Conservation (phyloP, 2,113 vertebrate genomes). For the Raja brachyura region DNA sequence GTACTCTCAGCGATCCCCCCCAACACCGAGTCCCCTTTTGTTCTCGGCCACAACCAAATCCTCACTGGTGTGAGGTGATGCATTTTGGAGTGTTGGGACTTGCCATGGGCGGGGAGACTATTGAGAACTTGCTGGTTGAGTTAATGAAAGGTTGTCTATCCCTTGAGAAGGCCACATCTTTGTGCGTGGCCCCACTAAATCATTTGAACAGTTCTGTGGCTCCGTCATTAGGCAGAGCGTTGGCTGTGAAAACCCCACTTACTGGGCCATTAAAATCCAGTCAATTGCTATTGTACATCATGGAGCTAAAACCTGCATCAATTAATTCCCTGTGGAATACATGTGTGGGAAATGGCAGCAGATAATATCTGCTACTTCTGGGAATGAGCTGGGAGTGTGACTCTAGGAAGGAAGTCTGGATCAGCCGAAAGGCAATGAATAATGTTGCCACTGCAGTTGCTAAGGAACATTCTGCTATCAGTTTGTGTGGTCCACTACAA, state of each 20-base stretch:
- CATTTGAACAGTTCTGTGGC: neutral
- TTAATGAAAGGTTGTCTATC: neutral
- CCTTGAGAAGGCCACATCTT: too few relatives aligned
- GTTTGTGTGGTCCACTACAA: too few relatives aligned
- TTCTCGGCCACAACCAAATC: too few relatives aligned
- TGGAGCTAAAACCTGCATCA: neutral
- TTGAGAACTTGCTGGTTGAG: neutral
- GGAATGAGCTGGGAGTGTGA: neutral
- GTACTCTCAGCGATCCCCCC: too few relatives aligned
- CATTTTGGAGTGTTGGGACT: too few relatives aligned
- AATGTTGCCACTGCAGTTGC: neutral
- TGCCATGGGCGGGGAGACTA: too few relatives aligned
- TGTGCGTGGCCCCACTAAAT: neutral
- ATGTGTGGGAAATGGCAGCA: neutral
- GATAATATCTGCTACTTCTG: neutral
- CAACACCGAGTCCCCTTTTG: too few relatives aligned
- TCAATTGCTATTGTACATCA: neutral
- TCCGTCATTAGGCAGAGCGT: neutral
- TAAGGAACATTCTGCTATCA: neutral
- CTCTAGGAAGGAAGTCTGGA: neutral
- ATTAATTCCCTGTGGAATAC: neutral
- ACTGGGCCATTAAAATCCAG: neutral
- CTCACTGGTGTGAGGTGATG: too few relatives aligned
- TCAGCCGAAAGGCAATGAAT: neutral
- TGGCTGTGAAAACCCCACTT: neutral